Base-by-base conservation (phyloP, 2,113 vertebrate species). In the Clarias batrachus region DNA sequence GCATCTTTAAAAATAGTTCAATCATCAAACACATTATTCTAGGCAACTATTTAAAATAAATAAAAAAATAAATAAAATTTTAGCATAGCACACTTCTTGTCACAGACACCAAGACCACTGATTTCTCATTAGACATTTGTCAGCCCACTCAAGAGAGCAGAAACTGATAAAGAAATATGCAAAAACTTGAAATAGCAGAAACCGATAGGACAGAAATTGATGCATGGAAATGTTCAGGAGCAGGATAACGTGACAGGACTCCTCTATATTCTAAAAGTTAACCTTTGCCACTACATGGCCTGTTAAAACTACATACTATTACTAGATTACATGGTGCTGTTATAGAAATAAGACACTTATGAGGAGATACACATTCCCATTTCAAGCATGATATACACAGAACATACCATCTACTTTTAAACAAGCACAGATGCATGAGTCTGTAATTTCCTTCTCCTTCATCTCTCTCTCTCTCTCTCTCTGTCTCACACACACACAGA, bases 221-320 rank as follows among this genome's bases (percentile, higher is more conserved):
- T 77, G 74, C 12, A 56, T 77, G 13, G 23, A 54, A n/a, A 77
- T 12, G 11, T 77, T 77, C 3, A 77, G 12, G 25, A 27, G 82
- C 19, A 88, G 80, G 33, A 54, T 65, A 88, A 71, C 63, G 71
- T 77, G 41, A 19, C 57, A 54, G 60, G 33, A 19, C 25, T 74
- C 81, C 23, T 62, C n/a, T 27, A 70, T 25, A n/a, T 68, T 79
- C 78, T 85, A 81, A 71, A 17, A 65, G 23, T 41, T 81, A 81
- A 17, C 19, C 81, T 13, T 65, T 77, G 7, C 73, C 17, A 65
- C 85, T 85, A 87, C 52, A 85, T 63, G 66, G 25, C 52, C 62
- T 87, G 77, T 89, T 87, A 85, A 82, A 85, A 85, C n/a, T 60
- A 73, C 27, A 4, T 48, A 57, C 52, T 73, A 23, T 73, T 81